Evolutionary conservation across 2,113 vertebrate genomes (phyloP), one percentile per base, ranked within the genome.

Genomic region (Leiothrix lutea): DNA sequence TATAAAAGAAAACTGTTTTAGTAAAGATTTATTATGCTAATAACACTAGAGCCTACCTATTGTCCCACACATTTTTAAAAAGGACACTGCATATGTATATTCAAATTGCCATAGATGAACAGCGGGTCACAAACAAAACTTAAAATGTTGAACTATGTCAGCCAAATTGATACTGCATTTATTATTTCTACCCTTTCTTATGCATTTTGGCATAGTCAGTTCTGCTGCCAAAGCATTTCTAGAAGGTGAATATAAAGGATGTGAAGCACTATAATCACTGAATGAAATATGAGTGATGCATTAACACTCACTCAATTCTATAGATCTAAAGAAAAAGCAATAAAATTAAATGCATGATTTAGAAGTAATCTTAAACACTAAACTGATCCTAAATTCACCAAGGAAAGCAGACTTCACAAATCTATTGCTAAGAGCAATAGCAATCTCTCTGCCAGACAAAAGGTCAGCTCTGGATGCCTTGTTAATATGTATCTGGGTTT

Each of bases 301-400:
- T 78, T 87, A 94, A 75, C 1, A 7, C 48, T 79, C 64, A 82
- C 69, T 71, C 58, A 88, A 87, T 94, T 71, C 89, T 80, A 50
- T 1, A 83, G 82, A 97, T 66, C 44, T 64, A 86, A 88, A 95
- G 83, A 88, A 94, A 87, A 96, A 90, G 74, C 83, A 77, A 40
- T 94, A 83, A 93, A 90, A 90, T 81, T 81, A 90, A 95, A 93
- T 48, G 61, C 60, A 40, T 80, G 72, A 90, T 93, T 90, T 95
- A 73, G 57, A 92, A 93, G 42, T 47, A 47, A 81, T 80, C 62
- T 93, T 81, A 91, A 94, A 86, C 56, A 86, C 80, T 88, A 86
- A 95, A 75, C 67, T 48, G 69, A 73, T 81, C 72, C 70, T 72
- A 84, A 95, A 97, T 88, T 93, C 92, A 94, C 64, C 44, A 50